Conservation (phyloP, 2,797 vertebrate genomes). For the Sebastes cheni region DNA sequence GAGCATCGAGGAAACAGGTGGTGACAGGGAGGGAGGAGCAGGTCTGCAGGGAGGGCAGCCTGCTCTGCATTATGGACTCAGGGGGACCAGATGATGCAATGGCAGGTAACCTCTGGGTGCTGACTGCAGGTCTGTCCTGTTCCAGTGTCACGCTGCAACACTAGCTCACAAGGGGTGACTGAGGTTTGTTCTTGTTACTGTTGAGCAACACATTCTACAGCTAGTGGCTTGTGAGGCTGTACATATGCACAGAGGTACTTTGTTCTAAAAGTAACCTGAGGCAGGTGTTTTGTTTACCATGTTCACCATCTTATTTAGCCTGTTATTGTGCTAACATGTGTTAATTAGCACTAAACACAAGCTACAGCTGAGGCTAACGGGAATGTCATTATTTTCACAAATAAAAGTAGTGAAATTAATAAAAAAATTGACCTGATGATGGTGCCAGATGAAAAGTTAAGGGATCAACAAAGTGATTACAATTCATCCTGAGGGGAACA, state of each 20-base stretch:
- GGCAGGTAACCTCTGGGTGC: conserved; percentile 35
- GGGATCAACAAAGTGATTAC: no score
- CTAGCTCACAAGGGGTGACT: not conserved
- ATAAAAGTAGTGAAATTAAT: not conserved
- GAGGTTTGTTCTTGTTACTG: not conserved
- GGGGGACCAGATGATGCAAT: conserved; percentile 48
- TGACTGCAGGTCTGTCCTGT: conserved; percentile 6
- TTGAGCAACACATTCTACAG: not conserved
- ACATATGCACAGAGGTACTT: not conserved
- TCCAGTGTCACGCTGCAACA: not conserved
- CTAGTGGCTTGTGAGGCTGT: not conserved
- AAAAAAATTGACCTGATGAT: not conserved
- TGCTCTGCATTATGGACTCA: not conserved
- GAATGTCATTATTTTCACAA: not conserved
- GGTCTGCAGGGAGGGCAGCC: conserved; percentile 1
- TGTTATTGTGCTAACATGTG: not conserved
- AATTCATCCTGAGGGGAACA: not conserved
- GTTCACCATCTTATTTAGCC: not conserved
- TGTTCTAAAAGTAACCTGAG: not conserved
- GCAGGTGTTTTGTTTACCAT: not conserved
- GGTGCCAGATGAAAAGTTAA: not conserved
- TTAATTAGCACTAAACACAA: not conserved
- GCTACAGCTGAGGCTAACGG: not conserved
- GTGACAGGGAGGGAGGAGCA: not conserved
- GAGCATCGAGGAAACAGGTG: conserved; percentile 49